Evolutionary conservation across 2,113 vertebrate genomes (phyloP).

Genomic region (Egretta garzetta): DNA sequence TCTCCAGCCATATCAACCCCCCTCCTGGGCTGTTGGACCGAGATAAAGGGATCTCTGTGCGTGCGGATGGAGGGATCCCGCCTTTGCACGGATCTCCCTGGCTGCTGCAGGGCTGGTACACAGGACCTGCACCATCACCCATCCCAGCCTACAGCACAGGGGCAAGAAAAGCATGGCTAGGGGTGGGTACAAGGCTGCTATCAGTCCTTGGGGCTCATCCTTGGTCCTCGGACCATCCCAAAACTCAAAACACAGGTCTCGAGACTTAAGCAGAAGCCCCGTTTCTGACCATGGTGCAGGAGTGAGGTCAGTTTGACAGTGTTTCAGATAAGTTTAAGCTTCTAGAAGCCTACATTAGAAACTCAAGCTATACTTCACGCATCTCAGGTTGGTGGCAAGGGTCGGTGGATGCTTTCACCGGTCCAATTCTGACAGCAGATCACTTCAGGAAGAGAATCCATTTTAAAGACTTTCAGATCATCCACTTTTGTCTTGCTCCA

Average conservation of each 20-base stretch:
- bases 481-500: neutral
- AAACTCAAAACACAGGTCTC: neutral
- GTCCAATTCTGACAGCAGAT: neutral
- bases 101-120: neutral
- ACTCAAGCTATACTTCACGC: neutral
- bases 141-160: neutral
- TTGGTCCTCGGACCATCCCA: neutral
- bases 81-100: rapidly evolving
- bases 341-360: neutral
- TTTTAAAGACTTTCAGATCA: neutral
- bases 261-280: neutral
- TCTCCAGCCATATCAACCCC: neutral
- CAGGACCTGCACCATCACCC: rapidly evolving
- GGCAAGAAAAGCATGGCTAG: rapidly evolving
- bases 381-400: neutral
- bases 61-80: rapidly evolving
- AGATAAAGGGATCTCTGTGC: rapidly evolving
- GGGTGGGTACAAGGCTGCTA: rapidly evolving
- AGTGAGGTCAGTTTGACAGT: rapidly evolving
- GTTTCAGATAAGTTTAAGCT: neutral
- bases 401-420: neutral
- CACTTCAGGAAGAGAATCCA: neutral
- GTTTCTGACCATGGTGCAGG: rapidly evolving
- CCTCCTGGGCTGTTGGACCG: too few relatives aligned
- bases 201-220: neutral